Evolutionary conservation across 1,140 invertebrate genomes (phyloP).

Genomic region (Cephus cinctus): DNA sequence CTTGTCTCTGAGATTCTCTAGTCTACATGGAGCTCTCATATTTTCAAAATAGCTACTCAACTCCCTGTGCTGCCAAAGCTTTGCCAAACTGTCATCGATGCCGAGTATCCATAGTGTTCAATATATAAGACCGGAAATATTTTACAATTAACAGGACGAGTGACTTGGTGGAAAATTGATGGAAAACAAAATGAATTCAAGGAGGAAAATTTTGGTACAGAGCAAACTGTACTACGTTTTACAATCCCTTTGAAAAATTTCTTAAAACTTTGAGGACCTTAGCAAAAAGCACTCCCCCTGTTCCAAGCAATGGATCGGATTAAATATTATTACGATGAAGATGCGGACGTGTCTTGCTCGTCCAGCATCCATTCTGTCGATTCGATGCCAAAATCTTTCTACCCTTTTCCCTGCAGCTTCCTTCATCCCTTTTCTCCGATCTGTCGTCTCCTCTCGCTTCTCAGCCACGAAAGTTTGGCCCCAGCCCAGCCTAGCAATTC

Average conservation of each 20-base stretch:
- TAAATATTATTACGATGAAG: constrained; percentile 34
- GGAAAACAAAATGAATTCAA: constrained; percentile 10
- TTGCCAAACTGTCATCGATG: not conserved
- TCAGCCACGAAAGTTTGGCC: constrained; percentile 32
- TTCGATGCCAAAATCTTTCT: too few species aligned
- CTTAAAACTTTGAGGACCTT: too few species aligned
- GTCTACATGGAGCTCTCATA: too few species aligned
- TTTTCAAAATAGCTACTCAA: too few species aligned
- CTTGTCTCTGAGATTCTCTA: too few species aligned
- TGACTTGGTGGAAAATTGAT: constrained; percentile 9
- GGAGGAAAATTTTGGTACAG: constrained; percentile 14
- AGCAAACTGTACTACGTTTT: too few species aligned
- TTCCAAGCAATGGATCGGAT: constrained; percentile 26
- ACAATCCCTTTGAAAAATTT: too few species aligned
- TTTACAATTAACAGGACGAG: too few species aligned
- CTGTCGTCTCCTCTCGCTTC: not conserved
- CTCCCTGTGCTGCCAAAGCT: too few species aligned
- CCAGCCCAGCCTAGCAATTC: constrained; percentile 17
- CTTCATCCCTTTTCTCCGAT: not conserved
- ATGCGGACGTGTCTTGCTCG: constrained; percentile 41
- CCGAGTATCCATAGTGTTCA: not conserved
- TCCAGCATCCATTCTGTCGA: constrained; percentile 7
- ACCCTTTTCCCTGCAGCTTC: constrained; percentile 14
- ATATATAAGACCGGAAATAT: not conserved
- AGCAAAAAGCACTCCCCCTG: too few species aligned